A percentile compares a stretch with the other conserved stretches of the same genome.
These are phyloP conservation scores for Resseliella maxima DNA, from an alignment of 2,888 invertebrate genomes.

Conservation along the genomic window DNA sequence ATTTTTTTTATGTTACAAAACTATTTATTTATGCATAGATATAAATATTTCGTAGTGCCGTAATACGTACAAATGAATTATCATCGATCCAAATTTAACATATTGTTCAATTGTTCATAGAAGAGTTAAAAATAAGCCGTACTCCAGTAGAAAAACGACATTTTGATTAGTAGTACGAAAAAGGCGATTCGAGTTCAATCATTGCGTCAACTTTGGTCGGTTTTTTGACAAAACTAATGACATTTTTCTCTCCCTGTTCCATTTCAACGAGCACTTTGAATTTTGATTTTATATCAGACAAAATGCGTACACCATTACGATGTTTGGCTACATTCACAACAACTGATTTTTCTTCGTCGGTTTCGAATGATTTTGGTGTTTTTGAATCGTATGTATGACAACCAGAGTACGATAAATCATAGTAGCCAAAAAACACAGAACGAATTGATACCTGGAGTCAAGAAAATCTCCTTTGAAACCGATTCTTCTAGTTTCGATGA, in stretches of 20 bases:
- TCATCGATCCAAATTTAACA: too few relatives aligned
- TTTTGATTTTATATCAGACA: constrained; percentile 64
- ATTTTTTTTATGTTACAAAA: too few relatives aligned
- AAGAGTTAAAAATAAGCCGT: too few relatives aligned
- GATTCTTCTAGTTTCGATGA: constrained; percentile 55
- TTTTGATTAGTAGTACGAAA: too few relatives aligned
- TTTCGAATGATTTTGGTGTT: constrained; percentile 65
- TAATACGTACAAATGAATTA: too few relatives aligned
- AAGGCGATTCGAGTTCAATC: too few relatives aligned
- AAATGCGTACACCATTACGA: constrained; percentile 69
- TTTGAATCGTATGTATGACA: constrained; percentile 79
- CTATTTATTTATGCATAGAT: too few relatives aligned
- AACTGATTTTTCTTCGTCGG: constrained; percentile 65
- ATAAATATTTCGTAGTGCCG: too few relatives aligned
- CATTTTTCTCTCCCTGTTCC: constrained; percentile 59
- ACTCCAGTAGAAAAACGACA: too few relatives aligned
- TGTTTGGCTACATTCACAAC: constrained; percentile 72
- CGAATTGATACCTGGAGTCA: constrained; percentile 75
- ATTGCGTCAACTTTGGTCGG: constrained; percentile 68
- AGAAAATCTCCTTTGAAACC: constrained; percentile 63
- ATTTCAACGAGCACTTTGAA: constrained; percentile 53
- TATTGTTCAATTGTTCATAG: too few relatives aligned
- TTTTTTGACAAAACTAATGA: constrained; percentile 64
- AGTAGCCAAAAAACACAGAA: constrained; percentile 81
- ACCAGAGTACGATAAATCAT: constrained; percentile 78